Conservation (phyloP, 2,888 invertebrate genomes). For the Ochropleura plecta region DNA sequence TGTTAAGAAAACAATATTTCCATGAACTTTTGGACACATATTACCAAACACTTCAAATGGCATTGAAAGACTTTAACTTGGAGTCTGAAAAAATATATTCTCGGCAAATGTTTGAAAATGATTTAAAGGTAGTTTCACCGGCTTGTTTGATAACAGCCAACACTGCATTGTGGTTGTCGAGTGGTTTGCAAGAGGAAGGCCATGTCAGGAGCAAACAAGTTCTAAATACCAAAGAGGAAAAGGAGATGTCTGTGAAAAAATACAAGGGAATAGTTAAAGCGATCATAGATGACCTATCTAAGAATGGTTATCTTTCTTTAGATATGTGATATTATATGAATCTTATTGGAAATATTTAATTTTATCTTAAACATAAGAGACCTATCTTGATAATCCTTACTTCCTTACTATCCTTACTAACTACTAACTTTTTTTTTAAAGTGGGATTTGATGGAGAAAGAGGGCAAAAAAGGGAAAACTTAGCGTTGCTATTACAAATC, state of each 20-base stretch:
- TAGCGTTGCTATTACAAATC: too few relatives aligned
- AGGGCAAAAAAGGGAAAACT: too few relatives aligned
- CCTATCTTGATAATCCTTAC: not conserved
- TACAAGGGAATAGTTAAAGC: constrained; percentile 77
- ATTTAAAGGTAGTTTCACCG: constrained; percentile 80
- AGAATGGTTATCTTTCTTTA: constrained; percentile 72
- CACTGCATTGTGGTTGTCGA: constrained; percentile 83
- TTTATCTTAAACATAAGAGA: not conserved
- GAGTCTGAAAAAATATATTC: constrained; percentile 73
- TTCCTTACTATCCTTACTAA: too few relatives aligned
- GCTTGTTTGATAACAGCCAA: constrained; percentile 84
- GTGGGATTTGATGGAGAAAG: too few relatives aligned
- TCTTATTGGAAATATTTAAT: not conserved
- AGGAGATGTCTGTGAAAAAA: constrained; percentile 69
- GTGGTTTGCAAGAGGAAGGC: constrained; percentile 84
- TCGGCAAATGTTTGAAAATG: constrained; percentile 75
- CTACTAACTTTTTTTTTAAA: too few relatives aligned
- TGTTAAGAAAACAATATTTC: constrained; percentile 73
- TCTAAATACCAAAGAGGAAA: constrained; percentile 74
- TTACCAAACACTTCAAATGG: constrained; percentile 74
- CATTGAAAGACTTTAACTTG: constrained; percentile 68
- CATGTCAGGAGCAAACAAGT: constrained; percentile 82
- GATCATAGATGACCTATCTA: constrained; percentile 81
- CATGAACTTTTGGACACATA: constrained; percentile 76
- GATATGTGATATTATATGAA: constrained; percentile 8